phyloP scores from a whole-genome alignment of 2,797 vertebrate genomes.

The Bradypus variegatus region DNA sequence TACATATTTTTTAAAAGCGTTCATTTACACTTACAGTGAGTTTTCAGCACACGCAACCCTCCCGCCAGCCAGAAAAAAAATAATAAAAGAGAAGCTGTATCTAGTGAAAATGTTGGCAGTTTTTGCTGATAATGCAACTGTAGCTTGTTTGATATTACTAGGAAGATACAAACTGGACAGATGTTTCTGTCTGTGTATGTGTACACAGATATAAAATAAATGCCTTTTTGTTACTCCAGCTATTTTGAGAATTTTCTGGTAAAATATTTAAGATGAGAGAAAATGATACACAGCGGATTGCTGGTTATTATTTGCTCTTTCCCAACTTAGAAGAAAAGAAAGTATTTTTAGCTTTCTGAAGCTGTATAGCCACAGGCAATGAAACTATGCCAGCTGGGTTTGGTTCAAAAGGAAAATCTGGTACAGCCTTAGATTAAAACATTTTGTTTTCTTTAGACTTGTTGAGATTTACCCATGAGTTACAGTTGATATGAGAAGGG shows the following conservation, averaged over 20 bases:
- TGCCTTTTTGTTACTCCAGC: conserved; percentile 9
- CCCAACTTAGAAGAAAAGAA: conserved; percentile 46
- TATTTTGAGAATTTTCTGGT: conserved; percentile 46
- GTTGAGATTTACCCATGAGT: conserved; percentile 17
- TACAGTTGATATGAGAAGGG: not conserved
- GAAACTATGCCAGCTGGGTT: conserved; percentile 47
- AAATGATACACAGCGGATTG: conserved; percentile 39
- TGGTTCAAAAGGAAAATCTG: conserved; percentile 45
- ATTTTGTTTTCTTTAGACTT: not conserved
- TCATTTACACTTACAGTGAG: not conserved
- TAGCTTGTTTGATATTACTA: conserved; percentile 9
- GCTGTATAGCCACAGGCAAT: conserved; percentile 40
- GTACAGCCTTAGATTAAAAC: conserved; percentile 11
- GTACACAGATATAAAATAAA: conserved; percentile 44
- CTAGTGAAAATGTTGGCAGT: conserved; percentile 10
- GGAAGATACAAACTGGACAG: not conserved
- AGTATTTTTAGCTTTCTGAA: conserved; percentile 58
- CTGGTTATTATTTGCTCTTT: conserved; percentile 42
- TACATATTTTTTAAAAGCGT: not conserved
- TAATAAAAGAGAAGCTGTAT: not conserved
- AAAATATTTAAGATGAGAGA: conserved; percentile 20
- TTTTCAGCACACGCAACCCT: not conserved
- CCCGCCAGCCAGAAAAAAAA: not conserved
- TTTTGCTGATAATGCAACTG: conserved; percentile 30
- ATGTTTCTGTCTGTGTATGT: conserved; percentile 4